Evolutionary conservation across 2,888 invertebrate genomes (phyloP).

Genomic region (Desoria tigrina): DNA sequence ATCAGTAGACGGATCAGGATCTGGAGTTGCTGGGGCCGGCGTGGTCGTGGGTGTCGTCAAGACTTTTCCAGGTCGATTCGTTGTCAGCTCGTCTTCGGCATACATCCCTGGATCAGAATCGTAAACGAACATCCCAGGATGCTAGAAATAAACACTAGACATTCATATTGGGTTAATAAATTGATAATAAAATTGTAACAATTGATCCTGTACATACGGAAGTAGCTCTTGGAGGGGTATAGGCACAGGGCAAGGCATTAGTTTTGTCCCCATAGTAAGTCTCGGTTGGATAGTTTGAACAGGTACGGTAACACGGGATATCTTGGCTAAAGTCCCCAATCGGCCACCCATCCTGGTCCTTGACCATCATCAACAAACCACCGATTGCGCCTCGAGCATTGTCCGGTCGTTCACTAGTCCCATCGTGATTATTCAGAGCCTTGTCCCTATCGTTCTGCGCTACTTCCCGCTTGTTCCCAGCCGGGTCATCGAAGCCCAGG

Average conservation of each 20-base stretch:
- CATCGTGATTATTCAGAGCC: slow-evolving; percentile 21
- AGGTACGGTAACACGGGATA: slow-evolving; percentile 33
- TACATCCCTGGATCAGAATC: slow-evolving; percentile 33
- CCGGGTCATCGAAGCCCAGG: slow-evolving; percentile 11
- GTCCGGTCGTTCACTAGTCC: slow-evolving; percentile 13
- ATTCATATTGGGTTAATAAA: not conserved
- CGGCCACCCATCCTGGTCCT: slow-evolving; percentile 42
- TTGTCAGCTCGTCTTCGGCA: slow-evolving; percentile 6
- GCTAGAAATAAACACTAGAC: slow-evolving; percentile 16
- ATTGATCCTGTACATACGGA: slow-evolving; percentile 15
- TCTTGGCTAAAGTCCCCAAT: slow-evolving; percentile 34
- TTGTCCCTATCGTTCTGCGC: slow-evolving; percentile 7
- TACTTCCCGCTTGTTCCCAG: not conserved
- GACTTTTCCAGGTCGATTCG: not conserved
- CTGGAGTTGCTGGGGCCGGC: too few relatives aligned
- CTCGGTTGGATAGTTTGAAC: slow-evolving; percentile 25
- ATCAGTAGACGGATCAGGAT: too few relatives aligned
- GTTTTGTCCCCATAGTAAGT: slow-evolving; percentile 29
- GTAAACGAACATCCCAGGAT: slow-evolving; percentile 41
- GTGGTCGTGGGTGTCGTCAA: not conserved
- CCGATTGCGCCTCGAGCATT: slow-evolving; percentile 27
- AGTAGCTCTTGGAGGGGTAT: slow-evolving; percentile 35
- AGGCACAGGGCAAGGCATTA: slow-evolving; percentile 38
- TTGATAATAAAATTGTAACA: not conserved
- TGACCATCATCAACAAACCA: slow-evolving; percentile 37